phyloP scores from a whole-genome alignment of 2,888 invertebrate species.

The Drosophila buzzatii region DNA sequence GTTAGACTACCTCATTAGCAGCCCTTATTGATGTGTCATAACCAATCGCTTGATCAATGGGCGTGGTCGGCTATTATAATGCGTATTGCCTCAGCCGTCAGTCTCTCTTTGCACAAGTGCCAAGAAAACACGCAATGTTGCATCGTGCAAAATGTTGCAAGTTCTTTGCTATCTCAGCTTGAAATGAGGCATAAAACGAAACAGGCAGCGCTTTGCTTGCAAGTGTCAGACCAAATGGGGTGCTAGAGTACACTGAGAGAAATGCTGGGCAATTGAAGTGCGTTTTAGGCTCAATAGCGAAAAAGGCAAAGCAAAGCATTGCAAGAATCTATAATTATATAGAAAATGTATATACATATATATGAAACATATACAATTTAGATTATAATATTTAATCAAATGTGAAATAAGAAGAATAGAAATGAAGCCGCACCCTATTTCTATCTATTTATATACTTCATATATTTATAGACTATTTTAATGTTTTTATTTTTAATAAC shows the following conservation, averaged over 20 bases:
- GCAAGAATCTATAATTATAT: too few species aligned
- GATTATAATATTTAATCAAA: neutral
- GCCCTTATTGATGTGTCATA: constrained; percentile 23
- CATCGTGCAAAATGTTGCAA: constrained; percentile 27
- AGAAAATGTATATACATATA: too few species aligned
- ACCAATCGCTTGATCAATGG: constrained; percentile 11
- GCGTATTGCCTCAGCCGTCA: constrained; percentile 16
- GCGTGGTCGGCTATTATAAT: constrained; percentile 21
- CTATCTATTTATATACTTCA: neutral
- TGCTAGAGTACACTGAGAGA: constrained; percentile 29
- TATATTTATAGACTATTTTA: neutral
- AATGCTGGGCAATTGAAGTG: neutral
- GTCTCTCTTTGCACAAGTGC: constrained; percentile 5
- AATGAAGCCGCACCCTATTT: neutral
- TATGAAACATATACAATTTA: too few species aligned
- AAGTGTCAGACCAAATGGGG: constrained; percentile 12
- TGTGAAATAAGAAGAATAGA: neutral
- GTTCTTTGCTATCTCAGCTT: constrained; percentile 30
- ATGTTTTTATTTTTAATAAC: too few species aligned
- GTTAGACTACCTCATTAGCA: constrained; percentile 49
- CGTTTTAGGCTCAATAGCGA: too few species aligned
- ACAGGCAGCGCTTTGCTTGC: constrained; percentile 45
- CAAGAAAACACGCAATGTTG: constrained; percentile 9
- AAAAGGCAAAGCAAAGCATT: too few species aligned
- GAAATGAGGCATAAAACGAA: constrained; percentile 34